Evolutionary conservation across 2,888 invertebrate species (phyloP), one percentile per base, ranked within the genome.

Genomic region (Acleris laterana): DNA sequence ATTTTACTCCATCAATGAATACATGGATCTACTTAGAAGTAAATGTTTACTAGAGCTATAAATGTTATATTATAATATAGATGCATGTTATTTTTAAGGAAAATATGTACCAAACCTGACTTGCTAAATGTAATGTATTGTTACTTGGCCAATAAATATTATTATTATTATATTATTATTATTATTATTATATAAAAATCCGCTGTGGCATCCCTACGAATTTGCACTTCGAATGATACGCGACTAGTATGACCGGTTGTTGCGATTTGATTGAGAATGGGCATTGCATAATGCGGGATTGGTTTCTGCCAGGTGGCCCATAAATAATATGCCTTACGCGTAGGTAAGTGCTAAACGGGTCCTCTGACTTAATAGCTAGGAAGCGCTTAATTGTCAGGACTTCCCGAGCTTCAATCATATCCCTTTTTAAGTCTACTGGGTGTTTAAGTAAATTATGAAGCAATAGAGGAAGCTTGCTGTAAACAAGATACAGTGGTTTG

Each of bases 231-330:
- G 49, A 52, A 44, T 46, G 32, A 48, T 49, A 46, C 51, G 20
- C 61, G 50, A 82, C 85, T 72, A 77, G 86, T 74, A 71, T 70
- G 80, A 84, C 91, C 74, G 79, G 90, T 90, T 82, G 88, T 82
- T 76, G 85, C 89, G 91, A 92, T 92, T 92, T 91, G 85, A 89
- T 88, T 78, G 71, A 80, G 80, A 82, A 78, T 84, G 77, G 80
- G 76, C 82, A 86, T 89, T 87, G 87, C 88, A 83, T 89, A 89
- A 89, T 85, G 77, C 79, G 84, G 83, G 86, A 86, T 87, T 86
- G 60, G 46, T 62, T 66, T 61, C 51, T 57, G 57, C 66, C 66
- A 66, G 66, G 66, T 66, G 66, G 51, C 38, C 9, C 17, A 44
- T 52, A 57, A 66, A 56, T 66, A 61, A 62, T 61, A 48, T 62